phyloP scores from a whole-genome alignment of 1,140 invertebrate species.

The Neuroterus valhalla region DNA sequence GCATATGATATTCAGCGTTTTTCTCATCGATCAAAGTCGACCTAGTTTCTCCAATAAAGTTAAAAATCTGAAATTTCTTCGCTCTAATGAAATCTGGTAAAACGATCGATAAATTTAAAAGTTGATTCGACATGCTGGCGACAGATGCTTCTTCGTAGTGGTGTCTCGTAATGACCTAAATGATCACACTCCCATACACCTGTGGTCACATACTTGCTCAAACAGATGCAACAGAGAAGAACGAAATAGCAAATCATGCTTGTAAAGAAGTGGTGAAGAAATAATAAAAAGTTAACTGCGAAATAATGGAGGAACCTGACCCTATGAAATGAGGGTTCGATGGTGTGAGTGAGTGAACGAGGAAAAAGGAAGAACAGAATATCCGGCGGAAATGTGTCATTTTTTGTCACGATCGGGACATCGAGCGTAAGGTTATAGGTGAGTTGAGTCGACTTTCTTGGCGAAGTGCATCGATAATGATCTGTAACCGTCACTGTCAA shows the following conservation, averaged over 20 bases:
- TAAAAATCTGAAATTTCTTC: not conserved
- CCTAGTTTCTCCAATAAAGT: not conserved
- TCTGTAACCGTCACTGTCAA: conserved; percentile 66
- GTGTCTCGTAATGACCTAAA: conserved; percentile 3
- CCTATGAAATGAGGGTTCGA: conserved; percentile 45
- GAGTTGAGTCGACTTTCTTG: conserved; percentile 57
- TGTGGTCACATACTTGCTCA: not conserved
- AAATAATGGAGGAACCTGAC: conserved; percentile 60
- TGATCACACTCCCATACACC: not conserved
- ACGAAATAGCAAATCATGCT: conserved; percentile 64
- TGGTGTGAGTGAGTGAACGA: conserved; percentile 38
- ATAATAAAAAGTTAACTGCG: conserved; percentile 60
- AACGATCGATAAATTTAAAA: conserved; percentile 51
- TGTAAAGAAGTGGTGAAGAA: conserved; percentile 39
- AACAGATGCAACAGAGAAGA: conserved; percentile 41
- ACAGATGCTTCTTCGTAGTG: conserved; percentile 45
- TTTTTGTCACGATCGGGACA: conserved; percentile 74
- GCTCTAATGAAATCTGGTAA: not conserved
- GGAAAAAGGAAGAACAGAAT: conserved; percentile 57
- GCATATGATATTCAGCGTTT: too few relatives aligned
- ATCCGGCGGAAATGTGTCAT: conserved; percentile 74
- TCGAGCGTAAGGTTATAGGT: conserved; percentile 62
- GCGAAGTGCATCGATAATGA: conserved; percentile 70
- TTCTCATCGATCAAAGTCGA: not conserved
- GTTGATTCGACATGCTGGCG: conserved; percentile 48